Percentiles rank a stretch among this genome's conserved stretches.
phyloP scores from a whole-genome alignment of 2,113 vertebrate species.

The Tonatia bakeri region DNA sequence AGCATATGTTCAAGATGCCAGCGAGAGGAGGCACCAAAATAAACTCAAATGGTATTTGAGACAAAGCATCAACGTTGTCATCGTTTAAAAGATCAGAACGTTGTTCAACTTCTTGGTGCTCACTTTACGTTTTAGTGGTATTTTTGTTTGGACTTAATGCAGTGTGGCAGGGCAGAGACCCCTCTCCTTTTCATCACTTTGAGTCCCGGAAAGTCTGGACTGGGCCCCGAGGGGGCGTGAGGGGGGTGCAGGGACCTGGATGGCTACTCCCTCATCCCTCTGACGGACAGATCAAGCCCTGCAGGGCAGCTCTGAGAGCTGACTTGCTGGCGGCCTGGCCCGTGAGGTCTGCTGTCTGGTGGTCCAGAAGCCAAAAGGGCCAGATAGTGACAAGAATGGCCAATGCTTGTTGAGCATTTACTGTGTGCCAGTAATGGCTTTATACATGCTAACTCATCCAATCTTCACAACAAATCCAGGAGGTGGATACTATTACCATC shows the following conservation, averaged over 20 bases:
- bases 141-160: background rate
- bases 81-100: background rate
- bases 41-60: background rate
- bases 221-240: rapidly evolving
- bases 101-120: background rate
- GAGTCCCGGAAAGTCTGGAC: background rate
- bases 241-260: background rate
- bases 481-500: no score
- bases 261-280: background rate
- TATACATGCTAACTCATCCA: background rate
- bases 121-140: background rate
- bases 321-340: background rate
- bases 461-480: background rate
- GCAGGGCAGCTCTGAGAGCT: background rate
- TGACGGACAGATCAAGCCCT: no score
- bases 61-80: background rate
- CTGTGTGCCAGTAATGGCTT: background rate
- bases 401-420: background rate
- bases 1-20: background rate
- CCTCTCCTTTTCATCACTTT: background rate
- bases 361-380: background rate
- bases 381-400: background rate
- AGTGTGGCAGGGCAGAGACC: background rate
- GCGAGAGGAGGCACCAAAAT: constrained; percentile 13
- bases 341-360: background rate